phyloP scores from a whole-genome alignment of 2,888 invertebrate species.

The Lithodes maja region DNA sequence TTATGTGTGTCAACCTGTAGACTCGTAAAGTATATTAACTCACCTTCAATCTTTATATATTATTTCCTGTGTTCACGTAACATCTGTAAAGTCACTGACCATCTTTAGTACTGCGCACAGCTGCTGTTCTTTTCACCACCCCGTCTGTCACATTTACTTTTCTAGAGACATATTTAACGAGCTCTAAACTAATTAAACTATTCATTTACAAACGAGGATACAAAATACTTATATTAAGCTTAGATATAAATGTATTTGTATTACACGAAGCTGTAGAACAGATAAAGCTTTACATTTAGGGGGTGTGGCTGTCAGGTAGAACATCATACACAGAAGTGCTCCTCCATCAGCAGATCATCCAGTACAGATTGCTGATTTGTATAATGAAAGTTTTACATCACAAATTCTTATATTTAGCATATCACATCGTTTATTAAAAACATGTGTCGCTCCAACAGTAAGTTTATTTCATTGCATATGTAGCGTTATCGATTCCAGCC shows the following conservation, averaged over 20 bases:
- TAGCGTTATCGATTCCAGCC: too few species aligned
- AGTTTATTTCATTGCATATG: too few species aligned
- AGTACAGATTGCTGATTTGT: neutral
- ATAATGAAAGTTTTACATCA: too few species aligned
- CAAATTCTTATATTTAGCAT: too few species aligned
- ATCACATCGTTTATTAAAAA: too few species aligned
- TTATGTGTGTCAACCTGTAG: neutral
- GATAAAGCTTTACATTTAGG: neutral
- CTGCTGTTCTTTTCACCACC: slow-evolving; percentile 25
- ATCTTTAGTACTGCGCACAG: slow-evolving; percentile 47
- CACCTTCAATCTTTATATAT: neutral
- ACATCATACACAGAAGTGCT: slow-evolving; percentile 1
- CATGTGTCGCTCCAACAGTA: too few species aligned
- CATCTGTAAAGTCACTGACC: slow-evolving; percentile 63
- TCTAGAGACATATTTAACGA: neutral
- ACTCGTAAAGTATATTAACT: neutral
- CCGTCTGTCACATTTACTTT: neutral
- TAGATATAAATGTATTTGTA: neutral
- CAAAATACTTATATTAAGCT: too few species aligned
- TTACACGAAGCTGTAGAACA: neutral
- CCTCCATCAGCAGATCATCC: neutral
- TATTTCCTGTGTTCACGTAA: slow-evolving; percentile 6
- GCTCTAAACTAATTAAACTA: too few species aligned
- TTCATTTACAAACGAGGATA: too few species aligned
- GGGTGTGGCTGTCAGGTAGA: neutral